Evolutionary conservation across 2,888 invertebrate genomes (phyloP).

Genomic region (Ommatoiulus sabulosus): DNA sequence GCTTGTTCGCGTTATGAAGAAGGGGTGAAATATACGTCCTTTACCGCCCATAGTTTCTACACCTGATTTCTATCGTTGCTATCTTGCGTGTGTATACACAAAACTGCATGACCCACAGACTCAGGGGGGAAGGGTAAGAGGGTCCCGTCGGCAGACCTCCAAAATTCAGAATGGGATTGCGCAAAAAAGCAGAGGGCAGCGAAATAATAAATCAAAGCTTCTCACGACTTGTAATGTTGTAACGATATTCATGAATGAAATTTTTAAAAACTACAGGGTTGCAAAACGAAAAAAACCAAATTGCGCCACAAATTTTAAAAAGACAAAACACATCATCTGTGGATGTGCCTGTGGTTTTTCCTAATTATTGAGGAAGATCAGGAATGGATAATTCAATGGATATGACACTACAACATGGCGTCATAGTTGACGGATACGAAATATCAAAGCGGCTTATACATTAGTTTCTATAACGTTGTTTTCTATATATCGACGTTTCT

Average conservation of each 20-base stretch:
- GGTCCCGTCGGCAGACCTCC: constrained; percentile 45
- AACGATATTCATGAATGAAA: constrained; percentile 42
- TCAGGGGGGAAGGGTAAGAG: constrained; percentile 7
- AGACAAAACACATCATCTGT: neutral
- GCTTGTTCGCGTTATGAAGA: neutral
- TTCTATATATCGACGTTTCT: too few relatives aligned
- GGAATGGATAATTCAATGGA: too few relatives aligned
- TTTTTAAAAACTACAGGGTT: neutral
- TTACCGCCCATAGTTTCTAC: constrained; percentile 39
- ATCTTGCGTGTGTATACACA: neutral
- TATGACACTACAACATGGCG: neutral
- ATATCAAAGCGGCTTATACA: too few relatives aligned
- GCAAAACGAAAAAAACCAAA: neutral
- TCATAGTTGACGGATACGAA: neutral
- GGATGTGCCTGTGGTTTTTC: neutral
- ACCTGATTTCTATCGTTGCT: constrained; percentile 35
- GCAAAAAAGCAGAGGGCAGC: constrained; percentile 32
- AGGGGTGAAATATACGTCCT: constrained; percentile 24
- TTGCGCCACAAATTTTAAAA: too few relatives aligned
- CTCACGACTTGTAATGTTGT: constrained; percentile 22
- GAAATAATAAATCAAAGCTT: constrained; percentile 42
- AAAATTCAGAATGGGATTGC: constrained; percentile 23
- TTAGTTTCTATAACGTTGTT: too few relatives aligned
- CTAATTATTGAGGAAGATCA: neutral
- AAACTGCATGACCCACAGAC: constrained; percentile 44